phyloP scores from a whole-genome alignment of 2,888 invertebrate species.

The Tupiocoris notatus region DNA sequence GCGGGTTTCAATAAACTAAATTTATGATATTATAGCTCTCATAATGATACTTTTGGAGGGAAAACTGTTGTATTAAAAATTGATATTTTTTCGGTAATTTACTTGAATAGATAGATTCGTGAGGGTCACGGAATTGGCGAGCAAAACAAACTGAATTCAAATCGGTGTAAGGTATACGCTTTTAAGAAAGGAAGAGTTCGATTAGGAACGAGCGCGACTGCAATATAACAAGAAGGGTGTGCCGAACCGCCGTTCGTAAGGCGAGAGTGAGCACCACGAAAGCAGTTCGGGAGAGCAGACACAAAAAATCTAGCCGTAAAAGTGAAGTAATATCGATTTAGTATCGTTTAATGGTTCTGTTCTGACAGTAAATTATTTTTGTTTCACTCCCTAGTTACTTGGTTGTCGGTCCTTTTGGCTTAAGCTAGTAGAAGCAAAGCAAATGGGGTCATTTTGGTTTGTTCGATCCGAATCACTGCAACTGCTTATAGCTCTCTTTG shows the following conservation, averaged over 20 bases:
- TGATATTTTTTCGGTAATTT: no score
- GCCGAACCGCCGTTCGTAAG: no score
- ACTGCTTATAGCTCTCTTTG: not conserved
- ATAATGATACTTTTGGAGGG: no score
- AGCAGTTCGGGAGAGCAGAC: not conserved
- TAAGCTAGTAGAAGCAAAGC: not conserved
- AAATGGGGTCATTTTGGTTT: not conserved
- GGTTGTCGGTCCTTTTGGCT: not conserved
- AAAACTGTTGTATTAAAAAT: no score
- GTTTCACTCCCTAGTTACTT: conserved; percentile 16
- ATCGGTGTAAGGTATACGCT: no score
- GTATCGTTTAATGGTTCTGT: conserved; percentile 36
- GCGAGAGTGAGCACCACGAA: not conserved
- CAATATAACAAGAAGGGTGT: not conserved
- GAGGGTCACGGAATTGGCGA: no score
- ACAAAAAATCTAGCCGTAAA: conserved; percentile 31
- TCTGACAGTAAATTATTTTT: conserved; percentile 37
- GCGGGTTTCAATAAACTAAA: no score
- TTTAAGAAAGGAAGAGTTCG: not conserved
- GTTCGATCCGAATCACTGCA: not conserved
- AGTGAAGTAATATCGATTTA: conserved; percentile 37
- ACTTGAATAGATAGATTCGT: no score
- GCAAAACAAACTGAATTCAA: no score
- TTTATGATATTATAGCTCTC: no score
- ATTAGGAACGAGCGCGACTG: not conserved